These are phyloP conservation scores for Oryzias dopingdopingensis DNA, from an alignment of 2,797 vertebrate species.

Conservation along the genomic window DNA sequence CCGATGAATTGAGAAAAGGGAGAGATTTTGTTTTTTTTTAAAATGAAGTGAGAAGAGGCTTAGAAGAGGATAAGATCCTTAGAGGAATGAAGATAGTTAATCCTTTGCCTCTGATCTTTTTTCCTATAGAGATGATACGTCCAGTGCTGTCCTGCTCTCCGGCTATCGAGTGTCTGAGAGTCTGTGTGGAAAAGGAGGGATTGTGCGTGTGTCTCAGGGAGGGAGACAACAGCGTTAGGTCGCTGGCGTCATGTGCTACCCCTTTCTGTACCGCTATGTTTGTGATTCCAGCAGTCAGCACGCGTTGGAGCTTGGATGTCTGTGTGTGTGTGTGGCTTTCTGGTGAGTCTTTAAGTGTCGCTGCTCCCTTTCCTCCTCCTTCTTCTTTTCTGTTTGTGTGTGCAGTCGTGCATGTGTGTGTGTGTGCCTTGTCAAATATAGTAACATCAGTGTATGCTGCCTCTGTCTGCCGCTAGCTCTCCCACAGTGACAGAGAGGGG, in stretches of 20 bases:
- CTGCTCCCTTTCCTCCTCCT: constrained; percentile 24
- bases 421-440: constrained; percentile 77
- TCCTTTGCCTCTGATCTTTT: constrained; percentile 65
- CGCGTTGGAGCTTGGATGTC: constrained; percentile 47
- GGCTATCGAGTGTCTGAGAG: constrained; percentile 57
- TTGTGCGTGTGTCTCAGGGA: constrained; percentile 16
- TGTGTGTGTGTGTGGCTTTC: constrained; percentile 52
- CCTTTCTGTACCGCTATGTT: constrained; percentile 71
- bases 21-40: constrained; percentile 38
- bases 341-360: constrained; percentile 41
- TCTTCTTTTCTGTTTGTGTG: constrained; percentile 50
- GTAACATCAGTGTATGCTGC: constrained; percentile 73
- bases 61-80: constrained; percentile 65
- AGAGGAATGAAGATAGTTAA: constrained; percentile 64
- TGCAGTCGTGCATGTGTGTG: constrained; percentile 62
- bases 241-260: constrained; percentile 65
- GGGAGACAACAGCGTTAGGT: constrained; percentile 52
- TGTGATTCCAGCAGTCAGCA: constrained; percentile 72
- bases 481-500: constrained; percentile 68
- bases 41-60: constrained; percentile 64
- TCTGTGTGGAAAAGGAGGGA: constrained; percentile 42
- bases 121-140: constrained; percentile 51
- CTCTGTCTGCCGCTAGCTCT: constrained; percentile 73
- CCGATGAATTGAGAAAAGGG: constrained; percentile 54
- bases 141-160: constrained; percentile 51